These are phyloP conservation scores for Apostichopus parvimensis DNA, from an alignment of 35 echinoderm and acorn worm genomes.

Conservation along the genomic window DNA sequence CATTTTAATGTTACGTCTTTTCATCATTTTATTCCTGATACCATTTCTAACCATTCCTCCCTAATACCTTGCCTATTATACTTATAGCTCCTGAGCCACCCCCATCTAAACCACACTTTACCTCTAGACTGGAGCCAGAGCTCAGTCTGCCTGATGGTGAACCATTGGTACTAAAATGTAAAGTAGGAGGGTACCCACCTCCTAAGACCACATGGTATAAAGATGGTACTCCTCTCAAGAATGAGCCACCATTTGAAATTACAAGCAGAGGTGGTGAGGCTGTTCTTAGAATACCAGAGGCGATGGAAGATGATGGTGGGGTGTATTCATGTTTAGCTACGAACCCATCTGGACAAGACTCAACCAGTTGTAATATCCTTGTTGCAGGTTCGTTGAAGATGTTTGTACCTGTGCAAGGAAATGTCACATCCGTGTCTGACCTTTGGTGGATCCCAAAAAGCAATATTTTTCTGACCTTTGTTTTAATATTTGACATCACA, in stretches of 20 bases:
- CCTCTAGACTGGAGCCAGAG: conserved; percentile 32
- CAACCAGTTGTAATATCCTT: conserved; percentile 33
- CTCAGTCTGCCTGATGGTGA: neutral
- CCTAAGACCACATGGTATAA: conserved; percentile 35
- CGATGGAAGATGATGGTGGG: conserved; percentile 37
- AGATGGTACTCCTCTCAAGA: conserved; percentile 37
- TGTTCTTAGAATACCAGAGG: neutral
- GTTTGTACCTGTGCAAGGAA: neutral
- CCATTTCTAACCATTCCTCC: too few species aligned
- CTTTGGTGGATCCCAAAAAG: too few species aligned
- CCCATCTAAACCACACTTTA: conserved; percentile 46
- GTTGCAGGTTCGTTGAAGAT: conserved; percentile 8
- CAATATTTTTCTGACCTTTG: too few species aligned
- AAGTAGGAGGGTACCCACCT: conserved; percentile 22
- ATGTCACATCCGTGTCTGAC: too few species aligned
- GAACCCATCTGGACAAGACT: conserved; percentile 31
- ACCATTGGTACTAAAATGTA: neutral
- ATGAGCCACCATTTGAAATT: conserved; percentile 52
- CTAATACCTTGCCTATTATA: too few species aligned
- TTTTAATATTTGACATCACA: too few species aligned
- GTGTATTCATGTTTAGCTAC: conserved; percentile 34
- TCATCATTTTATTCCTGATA: neutral
- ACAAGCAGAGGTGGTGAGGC: conserved; percentile 9
- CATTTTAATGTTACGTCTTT: neutral
- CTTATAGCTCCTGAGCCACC: conserved; percentile 31